Percentiles rank a stretch among this genome's conserved stretches.
phyloP scores from a whole-genome alignment of 2,888 invertebrate species.

The Lithophane socia region DNA sequence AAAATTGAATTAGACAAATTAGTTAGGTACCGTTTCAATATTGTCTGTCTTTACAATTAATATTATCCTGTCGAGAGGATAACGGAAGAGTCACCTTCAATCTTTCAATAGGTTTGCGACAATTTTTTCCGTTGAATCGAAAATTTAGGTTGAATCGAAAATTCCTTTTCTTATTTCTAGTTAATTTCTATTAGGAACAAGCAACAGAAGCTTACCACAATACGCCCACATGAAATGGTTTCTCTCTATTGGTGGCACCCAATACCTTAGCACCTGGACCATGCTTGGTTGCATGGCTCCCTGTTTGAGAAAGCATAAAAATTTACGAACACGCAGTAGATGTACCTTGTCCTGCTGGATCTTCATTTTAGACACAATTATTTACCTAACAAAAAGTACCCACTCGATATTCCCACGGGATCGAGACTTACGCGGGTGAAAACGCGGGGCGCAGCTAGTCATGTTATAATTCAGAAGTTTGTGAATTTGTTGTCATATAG shows the following conservation, averaged over 20 bases:
- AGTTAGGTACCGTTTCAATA: slow-evolving; percentile 22
- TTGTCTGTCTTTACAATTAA: background rate
- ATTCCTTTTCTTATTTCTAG: background rate
- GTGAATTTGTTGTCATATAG: background rate
- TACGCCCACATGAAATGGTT: slow-evolving; percentile 88
- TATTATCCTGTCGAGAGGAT: slow-evolving; percentile 8
- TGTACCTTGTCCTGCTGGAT: slow-evolving; percentile 9
- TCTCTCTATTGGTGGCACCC: slow-evolving; percentile 87
- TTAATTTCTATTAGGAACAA: background rate
- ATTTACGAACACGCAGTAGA: background rate
- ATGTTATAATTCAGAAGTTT: background rate
- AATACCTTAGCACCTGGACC: slow-evolving; percentile 85
- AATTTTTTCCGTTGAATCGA: background rate
- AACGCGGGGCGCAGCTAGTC: too few relatives aligned
- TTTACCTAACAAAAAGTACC: slow-evolving; percentile 1
- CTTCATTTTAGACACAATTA: background rate
- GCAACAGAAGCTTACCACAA: slow-evolving; percentile 78
- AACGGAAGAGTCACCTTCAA: slow-evolving; percentile 19
- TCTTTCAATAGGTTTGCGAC: slow-evolving; percentile 4
- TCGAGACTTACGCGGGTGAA: too few relatives aligned
- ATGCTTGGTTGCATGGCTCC: slow-evolving; percentile 88
- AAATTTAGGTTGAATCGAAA: background rate
- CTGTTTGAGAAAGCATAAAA: slow-evolving; percentile 64
- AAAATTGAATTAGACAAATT: slow-evolving; percentile 18
- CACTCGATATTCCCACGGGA: too few relatives aligned